phyloP scores from a whole-genome alignment of 2,888 invertebrate genomes.

The Aporophyla lueneburgensis region DNA sequence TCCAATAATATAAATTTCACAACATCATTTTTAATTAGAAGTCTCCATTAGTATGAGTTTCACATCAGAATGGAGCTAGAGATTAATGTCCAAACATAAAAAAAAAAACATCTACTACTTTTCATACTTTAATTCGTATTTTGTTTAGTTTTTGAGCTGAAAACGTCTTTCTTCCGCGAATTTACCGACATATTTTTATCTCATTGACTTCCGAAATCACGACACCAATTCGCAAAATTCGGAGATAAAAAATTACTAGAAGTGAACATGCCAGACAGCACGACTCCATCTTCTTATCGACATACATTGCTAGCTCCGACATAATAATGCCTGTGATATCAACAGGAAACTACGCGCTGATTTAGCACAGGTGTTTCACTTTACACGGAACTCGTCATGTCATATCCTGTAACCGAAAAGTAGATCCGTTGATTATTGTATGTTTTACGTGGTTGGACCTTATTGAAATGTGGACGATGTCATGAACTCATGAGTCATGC shows the following conservation, averaged over 20 bases:
- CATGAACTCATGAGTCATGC: slow-evolving; percentile 43
- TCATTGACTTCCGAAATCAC: slow-evolving; percentile 25
- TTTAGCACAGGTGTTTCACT: slow-evolving; percentile 78
- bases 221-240: slow-evolving; percentile 51
- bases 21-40: neutral
- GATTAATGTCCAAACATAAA: no score
- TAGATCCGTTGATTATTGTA: slow-evolving; percentile 52
- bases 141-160: neutral
- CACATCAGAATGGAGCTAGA: no score
- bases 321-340: slow-evolving; percentile 69
- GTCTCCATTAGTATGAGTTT: no score
- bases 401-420: slow-evolving; percentile 68
- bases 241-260: slow-evolving; percentile 52
- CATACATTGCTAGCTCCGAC: slow-evolving; percentile 42
- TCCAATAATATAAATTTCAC: neutral
- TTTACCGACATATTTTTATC: neutral
- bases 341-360: slow-evolving; percentile 82
- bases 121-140: neutral
- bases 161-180: neutral
- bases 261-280: slow-evolving; percentile 63
- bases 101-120: neutral
- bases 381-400: slow-evolving; percentile 78
- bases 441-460: slow-evolving; percentile 24
- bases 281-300: slow-evolving; percentile 64
- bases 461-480: slow-evolving; percentile 35